Evolutionary conservation across 2,797 vertebrate genomes (phyloP).

Genomic region (Falco cherrug): DNA sequence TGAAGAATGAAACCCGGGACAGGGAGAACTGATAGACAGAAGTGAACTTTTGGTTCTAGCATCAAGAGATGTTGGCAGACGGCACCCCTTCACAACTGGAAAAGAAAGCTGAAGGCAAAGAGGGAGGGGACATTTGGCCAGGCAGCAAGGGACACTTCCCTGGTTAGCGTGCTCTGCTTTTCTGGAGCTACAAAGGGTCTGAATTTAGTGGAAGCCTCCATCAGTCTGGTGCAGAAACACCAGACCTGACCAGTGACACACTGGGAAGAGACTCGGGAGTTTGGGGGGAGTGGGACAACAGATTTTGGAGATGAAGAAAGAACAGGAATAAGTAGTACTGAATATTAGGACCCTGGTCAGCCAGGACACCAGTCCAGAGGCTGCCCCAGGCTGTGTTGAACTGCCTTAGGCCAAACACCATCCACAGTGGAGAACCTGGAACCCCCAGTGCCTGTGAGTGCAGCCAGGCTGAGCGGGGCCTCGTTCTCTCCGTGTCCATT

Average conservation of each 20-base stretch:
- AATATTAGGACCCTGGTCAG: background rate
- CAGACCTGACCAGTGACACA: background rate
- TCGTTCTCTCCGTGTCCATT: fast-evolving
- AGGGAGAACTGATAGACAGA: background rate
- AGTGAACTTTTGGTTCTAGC: background rate
- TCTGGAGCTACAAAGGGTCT: background rate
- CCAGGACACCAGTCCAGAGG: background rate
- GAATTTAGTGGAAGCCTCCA: background rate
- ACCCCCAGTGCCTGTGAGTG: background rate
- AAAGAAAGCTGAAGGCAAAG: background rate
- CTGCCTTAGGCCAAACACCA: background rate
- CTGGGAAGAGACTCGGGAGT: background rate
- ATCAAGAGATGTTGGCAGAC: background rate
- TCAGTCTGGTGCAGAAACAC: background rate
- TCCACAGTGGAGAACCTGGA: background rate
- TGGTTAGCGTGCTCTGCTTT: fast-evolving
- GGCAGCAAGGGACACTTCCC: background rate
- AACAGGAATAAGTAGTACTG: background rate
- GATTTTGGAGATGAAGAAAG: background rate
- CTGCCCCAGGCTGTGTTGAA: background rate
- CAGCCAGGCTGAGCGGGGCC: background rate
- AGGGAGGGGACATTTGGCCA: background rate
- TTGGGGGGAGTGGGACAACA: background rate
- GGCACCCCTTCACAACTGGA: background rate
- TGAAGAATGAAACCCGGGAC: fast-evolving